Percentiles rank a stretch among this genome's conserved stretches.
These are phyloP conservation scores for Halcyon smyrnensis DNA, from an alignment of 2,797 vertebrate genomes.

Conservation along the genomic window DNA sequence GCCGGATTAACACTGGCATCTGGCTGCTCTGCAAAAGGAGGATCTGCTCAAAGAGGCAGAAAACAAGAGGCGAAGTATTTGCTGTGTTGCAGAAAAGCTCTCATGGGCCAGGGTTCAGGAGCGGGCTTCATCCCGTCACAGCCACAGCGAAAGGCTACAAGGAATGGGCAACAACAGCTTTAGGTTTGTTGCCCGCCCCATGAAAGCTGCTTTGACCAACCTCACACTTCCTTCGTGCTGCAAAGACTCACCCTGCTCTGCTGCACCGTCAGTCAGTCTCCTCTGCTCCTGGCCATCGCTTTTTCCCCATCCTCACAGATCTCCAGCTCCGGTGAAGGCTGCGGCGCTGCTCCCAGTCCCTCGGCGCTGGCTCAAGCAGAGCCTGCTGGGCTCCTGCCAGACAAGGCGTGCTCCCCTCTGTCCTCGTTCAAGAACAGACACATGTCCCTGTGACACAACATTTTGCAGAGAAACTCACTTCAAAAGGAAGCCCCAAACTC, in stretches of 20 bases:
- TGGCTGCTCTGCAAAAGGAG: neutral
- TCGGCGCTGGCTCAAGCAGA: neutral
- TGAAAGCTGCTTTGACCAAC: neutral
- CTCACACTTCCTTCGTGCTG: no score
- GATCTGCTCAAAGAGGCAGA: neutral
- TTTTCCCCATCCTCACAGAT: neutral
- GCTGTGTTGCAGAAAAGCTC: neutral
- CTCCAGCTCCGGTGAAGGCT: neutral
- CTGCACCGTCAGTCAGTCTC: neutral
- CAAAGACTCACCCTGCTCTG: neutral
- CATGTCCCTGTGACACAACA: neutral
- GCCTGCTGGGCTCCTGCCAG: neutral
- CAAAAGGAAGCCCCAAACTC: neutral
- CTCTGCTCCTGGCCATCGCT: neutral
- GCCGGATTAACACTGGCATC: fast-evolving
- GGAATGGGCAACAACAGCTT: neutral
- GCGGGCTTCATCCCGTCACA: no score
- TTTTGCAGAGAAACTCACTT: neutral
- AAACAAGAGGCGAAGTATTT: neutral
- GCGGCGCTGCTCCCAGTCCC: neutral
- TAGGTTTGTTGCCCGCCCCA: neutral
- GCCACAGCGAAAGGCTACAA: neutral
- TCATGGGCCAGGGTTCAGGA: neutral
- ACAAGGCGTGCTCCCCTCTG: fast-evolving
- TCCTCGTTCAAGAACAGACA: neutral